Evolutionary conservation across 2,888 invertebrate species (phyloP).

Genomic region (Agrotis puta): DNA sequence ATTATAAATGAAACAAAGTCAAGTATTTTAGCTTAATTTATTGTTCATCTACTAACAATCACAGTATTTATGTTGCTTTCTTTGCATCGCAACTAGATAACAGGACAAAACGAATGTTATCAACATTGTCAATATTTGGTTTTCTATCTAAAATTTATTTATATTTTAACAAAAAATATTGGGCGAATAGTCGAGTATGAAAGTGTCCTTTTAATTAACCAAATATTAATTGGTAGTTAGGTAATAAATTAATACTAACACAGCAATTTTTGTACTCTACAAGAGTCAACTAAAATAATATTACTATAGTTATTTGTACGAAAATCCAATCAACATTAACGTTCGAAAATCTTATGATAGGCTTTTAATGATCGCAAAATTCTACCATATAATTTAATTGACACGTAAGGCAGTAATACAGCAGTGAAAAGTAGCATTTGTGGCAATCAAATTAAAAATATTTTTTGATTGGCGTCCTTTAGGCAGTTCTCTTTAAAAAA

Average conservation of each 20-base stretch:
- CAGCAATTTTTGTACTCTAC: constrained; percentile 70
- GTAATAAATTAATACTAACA: constrained; percentile 46
- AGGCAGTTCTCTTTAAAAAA: not conserved
- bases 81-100: constrained; percentile 65
- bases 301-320: constrained; percentile 30
- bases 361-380: not conserved
- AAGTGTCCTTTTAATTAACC: constrained; percentile 23
- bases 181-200: constrained; percentile 24
- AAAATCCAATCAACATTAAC: constrained; percentile 17
- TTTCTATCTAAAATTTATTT: constrained; percentile 37
- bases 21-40: constrained; percentile 76
- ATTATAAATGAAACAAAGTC: constrained; percentile 40
- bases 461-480: not conserved
- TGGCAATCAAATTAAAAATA: not conserved
- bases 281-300: constrained; percentile 65
- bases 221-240: constrained; percentile 22
- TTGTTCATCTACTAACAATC: constrained; percentile 83
- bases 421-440: constrained; percentile 1
- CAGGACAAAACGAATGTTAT: constrained; percentile 26
- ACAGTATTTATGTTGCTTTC: constrained; percentile 80
- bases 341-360: not conserved
- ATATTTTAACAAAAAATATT: constrained; percentile 36
- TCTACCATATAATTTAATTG: no score
- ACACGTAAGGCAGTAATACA: constrained; percentile 7
- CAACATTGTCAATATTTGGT: constrained; percentile 55